Evolutionary conservation across 2,113 vertebrate species (phyloP).

Genomic region (Podarcis cretensis): DNA sequence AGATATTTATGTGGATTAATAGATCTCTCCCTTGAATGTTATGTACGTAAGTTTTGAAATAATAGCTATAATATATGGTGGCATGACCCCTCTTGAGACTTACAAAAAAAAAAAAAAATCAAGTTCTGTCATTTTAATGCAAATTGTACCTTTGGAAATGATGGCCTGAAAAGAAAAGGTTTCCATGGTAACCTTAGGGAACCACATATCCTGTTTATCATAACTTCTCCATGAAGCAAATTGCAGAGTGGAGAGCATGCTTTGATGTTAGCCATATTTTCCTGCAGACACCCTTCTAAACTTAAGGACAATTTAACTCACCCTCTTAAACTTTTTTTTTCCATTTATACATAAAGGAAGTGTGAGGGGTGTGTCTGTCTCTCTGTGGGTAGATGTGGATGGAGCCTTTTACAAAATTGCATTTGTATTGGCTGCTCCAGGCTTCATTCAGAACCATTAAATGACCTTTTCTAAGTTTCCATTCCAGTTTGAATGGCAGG

Average conservation of each 20-base stretch:
- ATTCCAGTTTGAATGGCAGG: constrained; percentile 33
- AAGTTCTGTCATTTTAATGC: constrained; percentile 82
- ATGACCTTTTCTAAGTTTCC: not conserved
- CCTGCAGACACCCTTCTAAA: constrained; percentile 61
- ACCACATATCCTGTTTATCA: constrained; percentile 81
- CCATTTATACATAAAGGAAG: constrained; percentile 28
- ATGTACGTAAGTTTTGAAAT: constrained; percentile 70
- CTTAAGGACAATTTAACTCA: constrained; percentile 60
- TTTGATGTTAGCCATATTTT: constrained; percentile 76
- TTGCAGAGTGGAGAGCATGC: constrained; percentile 62
- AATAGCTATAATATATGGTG: constrained; percentile 70
- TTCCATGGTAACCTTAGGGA: constrained; percentile 82
- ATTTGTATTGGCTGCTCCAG: constrained; percentile 30
- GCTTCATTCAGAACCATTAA: constrained; percentile 33
- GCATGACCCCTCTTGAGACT: constrained; percentile 77
- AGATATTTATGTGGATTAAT: constrained; percentile 75
- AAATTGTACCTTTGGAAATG: constrained; percentile 84
- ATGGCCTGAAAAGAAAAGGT: constrained; percentile 81
- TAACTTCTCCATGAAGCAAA: constrained; percentile 76
- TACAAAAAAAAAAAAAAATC: constrained; percentile 61
- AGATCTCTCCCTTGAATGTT: constrained; percentile 63
- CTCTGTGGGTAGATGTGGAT: not conserved
- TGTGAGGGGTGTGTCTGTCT: too few relatives aligned
- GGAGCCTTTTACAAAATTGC: constrained; percentile 4
- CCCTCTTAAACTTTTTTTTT: constrained; percentile 8